A percentile compares a stretch with the other conserved stretches of the same genome.
phyloP scores from a whole-genome alignment of 1,140 invertebrate species.

The Platorchestia sp. region DNA sequence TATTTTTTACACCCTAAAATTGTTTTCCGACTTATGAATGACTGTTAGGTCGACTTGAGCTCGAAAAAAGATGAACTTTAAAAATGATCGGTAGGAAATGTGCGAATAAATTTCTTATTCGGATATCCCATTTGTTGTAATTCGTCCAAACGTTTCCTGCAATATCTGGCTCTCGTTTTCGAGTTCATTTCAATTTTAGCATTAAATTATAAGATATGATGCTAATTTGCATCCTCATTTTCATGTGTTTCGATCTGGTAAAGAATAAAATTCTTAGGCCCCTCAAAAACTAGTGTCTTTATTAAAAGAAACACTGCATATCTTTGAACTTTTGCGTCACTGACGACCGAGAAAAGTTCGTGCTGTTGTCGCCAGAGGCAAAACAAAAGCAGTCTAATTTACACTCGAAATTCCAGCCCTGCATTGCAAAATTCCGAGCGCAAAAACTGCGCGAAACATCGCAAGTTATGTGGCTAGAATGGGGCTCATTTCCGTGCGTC shows the following conservation, averaged over 20 bases:
- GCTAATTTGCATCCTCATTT: neutral
- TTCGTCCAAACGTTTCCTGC: no score
- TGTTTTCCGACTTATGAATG: no score
- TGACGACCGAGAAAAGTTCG: neutral
- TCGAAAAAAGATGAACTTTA: no score
- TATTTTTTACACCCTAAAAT: no score
- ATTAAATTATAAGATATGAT: neutral
- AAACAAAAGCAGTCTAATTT: slow-evolving; percentile 46
- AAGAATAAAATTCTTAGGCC: neutral
- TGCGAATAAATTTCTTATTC: no score
- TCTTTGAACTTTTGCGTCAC: neutral
- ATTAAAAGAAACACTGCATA: neutral
- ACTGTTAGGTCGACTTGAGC: no score
- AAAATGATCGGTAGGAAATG: no score
- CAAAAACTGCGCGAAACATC: neutral
- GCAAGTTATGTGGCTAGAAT: slow-evolving; percentile 7
- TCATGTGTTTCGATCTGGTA: neutral
- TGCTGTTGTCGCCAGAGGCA: slow-evolving; percentile 38
- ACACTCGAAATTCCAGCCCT: slow-evolving; percentile 43
- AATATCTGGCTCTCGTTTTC: no score
- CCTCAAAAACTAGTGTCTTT: neutral
- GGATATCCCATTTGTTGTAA: no score
- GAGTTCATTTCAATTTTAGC: neutral
- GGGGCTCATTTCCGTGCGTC: neutral
- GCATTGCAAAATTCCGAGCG: neutral